These are phyloP conservation scores for Octodon degus DNA, from an alignment of 2,113 vertebrate species.

Conservation along the genomic window DNA sequence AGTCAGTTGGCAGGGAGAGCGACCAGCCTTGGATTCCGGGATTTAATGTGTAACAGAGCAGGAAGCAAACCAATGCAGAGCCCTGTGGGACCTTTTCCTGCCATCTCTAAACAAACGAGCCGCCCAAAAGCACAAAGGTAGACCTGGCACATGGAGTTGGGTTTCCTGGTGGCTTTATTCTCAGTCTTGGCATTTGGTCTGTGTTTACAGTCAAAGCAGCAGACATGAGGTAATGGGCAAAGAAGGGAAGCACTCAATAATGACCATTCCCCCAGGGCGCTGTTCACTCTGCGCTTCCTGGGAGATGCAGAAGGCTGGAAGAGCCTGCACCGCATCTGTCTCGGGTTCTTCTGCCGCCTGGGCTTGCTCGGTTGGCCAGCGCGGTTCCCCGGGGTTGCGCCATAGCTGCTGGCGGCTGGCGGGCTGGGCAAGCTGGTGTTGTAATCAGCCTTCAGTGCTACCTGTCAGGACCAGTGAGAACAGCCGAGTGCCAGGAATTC, in stretches of 20 bases:
- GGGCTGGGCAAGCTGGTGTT: not conserved
- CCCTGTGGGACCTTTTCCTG: not conserved
- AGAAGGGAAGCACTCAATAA: conserved; percentile 33
- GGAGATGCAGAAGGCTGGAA: not conserved
- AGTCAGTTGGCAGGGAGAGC: not conserved
- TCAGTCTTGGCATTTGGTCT: conserved; percentile 41
- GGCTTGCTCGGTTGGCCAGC: not conserved
- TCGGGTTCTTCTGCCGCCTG: conserved; percentile 3
- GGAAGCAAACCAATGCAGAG: conserved; percentile 19
- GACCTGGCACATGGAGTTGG: not conserved
- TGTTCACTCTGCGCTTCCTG: not conserved
- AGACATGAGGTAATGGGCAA: conserved; percentile 65
- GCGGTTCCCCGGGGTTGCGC: not conserved
- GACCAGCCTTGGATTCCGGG: conserved; percentile 30
- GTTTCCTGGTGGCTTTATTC: conserved; percentile 54
- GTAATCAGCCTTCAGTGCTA: not conserved
- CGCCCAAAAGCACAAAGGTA: conserved; percentile 55
- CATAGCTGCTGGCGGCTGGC: not conserved
- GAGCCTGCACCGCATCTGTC: not conserved
- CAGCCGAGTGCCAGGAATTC: conserved; percentile 23
- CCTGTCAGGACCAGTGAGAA: conserved; percentile 27
- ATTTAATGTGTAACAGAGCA: conserved; percentile 64
- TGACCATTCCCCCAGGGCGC: not conserved
- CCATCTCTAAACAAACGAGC: conserved; percentile 60
- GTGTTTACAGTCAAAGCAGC: conserved; percentile 62